Conservation (phyloP, 2,113 vertebrate genomes). For the Triplophysa dalaica region DNA sequence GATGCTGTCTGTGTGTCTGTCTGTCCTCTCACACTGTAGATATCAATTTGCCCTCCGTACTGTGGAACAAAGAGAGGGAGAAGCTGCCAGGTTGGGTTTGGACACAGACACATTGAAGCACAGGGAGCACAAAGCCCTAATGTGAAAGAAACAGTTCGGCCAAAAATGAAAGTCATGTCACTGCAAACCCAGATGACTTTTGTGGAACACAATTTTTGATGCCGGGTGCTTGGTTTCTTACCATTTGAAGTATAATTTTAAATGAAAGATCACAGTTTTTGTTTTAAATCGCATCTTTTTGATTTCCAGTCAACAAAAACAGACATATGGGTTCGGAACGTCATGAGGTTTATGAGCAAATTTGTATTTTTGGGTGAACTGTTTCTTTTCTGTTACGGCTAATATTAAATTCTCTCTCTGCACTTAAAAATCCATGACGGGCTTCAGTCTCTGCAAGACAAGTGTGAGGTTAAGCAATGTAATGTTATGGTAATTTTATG, state of each 20-base stretch:
- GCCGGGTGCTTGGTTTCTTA: no score
- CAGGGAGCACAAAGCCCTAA: slow-evolving; percentile 38
- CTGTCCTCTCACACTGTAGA: slow-evolving; percentile 92
- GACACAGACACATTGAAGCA: slow-evolving; percentile 56
- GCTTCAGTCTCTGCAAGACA: slow-evolving; percentile 2
- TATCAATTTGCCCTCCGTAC: slow-evolving; percentile 94
- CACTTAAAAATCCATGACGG: neutral
- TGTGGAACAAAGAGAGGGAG: slow-evolving; percentile 85
- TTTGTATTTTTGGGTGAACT: neutral
- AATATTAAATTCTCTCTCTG: slow-evolving; percentile 13
- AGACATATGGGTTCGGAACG: no score
- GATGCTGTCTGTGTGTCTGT: slow-evolving; percentile 65
- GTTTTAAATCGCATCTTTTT: no score
- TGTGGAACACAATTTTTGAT: no score
- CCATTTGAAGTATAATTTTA: no score
- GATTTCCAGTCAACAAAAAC: neutral
- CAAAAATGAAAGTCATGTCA: neutral
- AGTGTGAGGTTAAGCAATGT: neutral
- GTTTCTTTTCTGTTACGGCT: neutral
- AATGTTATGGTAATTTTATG: neutral
- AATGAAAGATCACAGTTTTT: no score
- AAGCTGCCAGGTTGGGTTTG: slow-evolving; percentile 73
- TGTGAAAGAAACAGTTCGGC: slow-evolving; percentile 1
- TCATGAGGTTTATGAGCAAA: neutral
- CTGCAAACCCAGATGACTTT: neutral